Percentiles rank a stretch among this genome's conserved stretches.
These are phyloP conservation scores for Rhodeus uyekii DNA, from an alignment of 2,797 vertebrate genomes.

Conservation along the genomic window DNA sequence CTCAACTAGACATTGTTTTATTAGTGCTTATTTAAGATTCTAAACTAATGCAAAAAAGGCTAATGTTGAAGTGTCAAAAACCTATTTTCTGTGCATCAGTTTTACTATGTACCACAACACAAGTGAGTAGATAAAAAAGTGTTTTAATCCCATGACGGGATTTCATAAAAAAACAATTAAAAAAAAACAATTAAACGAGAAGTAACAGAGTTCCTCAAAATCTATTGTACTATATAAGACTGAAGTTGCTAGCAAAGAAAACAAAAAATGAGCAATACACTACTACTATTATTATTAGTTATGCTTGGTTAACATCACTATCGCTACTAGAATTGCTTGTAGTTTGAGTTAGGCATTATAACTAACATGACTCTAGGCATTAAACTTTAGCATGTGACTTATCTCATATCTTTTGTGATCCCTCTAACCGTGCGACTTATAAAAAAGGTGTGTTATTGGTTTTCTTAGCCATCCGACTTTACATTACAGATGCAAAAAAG, in stretches of 20 bases:
- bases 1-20: conserved; percentile 1
- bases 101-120: no score
- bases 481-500: background rate
- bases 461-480: background rate
- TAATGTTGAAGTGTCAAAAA: background rate
- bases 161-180: background rate
- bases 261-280: background rate
- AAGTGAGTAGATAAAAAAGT: background rate
- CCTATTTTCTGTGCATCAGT: background rate
- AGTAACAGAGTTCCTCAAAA: conserved; percentile 9
- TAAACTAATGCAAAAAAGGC: background rate
- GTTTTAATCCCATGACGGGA: background rate
- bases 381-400: background rate
- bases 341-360: background rate
- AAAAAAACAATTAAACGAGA: background rate
- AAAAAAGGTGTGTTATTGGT: background rate
- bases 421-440: background rate
- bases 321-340: background rate
- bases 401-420: background rate
- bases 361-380: background rate
- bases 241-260: background rate
- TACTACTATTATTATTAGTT: background rate
- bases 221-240: background rate
- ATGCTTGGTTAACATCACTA: background rate
- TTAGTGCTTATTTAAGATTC: background rate